These are phyloP conservation scores for Eulemur rubriventer DNA, from an alignment of 2,797 vertebrate species.

Conservation along the genomic window DNA sequence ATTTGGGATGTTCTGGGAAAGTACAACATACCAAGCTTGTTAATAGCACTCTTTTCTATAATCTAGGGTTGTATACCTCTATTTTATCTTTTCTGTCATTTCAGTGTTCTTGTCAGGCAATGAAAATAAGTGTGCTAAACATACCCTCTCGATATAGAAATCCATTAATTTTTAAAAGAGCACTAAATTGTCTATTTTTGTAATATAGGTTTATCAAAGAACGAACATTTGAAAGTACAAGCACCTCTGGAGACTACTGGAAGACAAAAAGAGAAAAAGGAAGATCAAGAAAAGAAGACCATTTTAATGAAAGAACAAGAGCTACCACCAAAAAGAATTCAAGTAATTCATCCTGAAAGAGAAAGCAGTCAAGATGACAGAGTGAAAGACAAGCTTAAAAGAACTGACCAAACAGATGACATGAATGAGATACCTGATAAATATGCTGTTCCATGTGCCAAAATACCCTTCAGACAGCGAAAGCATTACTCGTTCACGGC, in stretches of 20 bases:
- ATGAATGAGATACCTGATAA: background rate
- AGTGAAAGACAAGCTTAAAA: background rate
- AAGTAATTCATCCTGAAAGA: background rate
- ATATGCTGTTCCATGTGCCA: background rate
- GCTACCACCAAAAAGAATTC: background rate
- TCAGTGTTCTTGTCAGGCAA: background rate
- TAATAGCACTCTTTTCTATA: background rate
- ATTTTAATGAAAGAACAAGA: conserved; percentile 35
- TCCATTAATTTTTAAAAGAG: background rate
- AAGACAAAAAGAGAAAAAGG: conserved; percentile 55
- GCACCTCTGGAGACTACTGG: conserved; percentile 31
- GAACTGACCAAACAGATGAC: background rate
- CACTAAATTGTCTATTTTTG: conserved; percentile 14
- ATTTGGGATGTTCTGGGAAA: background rate
- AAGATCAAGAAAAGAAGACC: conserved; percentile 42
- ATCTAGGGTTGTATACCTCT: rapidly evolving
- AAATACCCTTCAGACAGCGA: background rate
- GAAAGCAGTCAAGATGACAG: background rate
- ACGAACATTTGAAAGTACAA: background rate
- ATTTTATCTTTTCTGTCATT: background rate
- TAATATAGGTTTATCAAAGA: conserved; percentile 64
- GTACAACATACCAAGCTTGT: background rate
- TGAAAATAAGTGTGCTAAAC: background rate
- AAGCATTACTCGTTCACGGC: conserved; percentile 76
- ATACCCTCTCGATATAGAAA: background rate